phyloP scores from a whole-genome alignment of 1,140 invertebrate genomes.

The Druon quercuslanigerum region DNA sequence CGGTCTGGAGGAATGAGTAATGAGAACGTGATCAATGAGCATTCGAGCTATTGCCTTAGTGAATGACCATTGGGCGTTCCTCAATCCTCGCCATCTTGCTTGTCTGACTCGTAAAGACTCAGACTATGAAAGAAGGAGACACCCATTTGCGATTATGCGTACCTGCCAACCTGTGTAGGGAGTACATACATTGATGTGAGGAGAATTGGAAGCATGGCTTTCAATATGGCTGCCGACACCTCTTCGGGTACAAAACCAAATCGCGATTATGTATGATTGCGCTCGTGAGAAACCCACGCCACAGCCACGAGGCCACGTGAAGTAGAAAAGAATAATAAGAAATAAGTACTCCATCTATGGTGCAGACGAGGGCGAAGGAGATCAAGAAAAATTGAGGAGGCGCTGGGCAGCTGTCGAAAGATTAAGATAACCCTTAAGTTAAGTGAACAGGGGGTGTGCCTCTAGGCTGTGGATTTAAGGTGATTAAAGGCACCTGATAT shows the following conservation, averaged over 20 bases:
- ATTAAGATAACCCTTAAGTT: slow-evolving; percentile 76
- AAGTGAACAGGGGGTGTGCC: slow-evolving; percentile 70
- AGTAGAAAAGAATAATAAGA: slow-evolving; percentile 49
- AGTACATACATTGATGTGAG: slow-evolving; percentile 8
- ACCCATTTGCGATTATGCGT: slow-evolving; percentile 31
- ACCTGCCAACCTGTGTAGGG: background rate
- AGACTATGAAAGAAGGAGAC: slow-evolving; percentile 7
- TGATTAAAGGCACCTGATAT: slow-evolving; percentile 76
- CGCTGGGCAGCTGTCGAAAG: slow-evolving; percentile 76
- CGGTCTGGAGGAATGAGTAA: no score
- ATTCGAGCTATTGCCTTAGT: slow-evolving; percentile 46
- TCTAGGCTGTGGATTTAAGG: slow-evolving; percentile 73
- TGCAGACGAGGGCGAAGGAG: slow-evolving; percentile 49
- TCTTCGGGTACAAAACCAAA: slow-evolving; percentile 14
- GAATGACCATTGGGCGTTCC: slow-evolving; percentile 71
- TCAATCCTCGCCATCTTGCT: slow-evolving; percentile 70
- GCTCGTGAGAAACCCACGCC: slow-evolving; percentile 36
- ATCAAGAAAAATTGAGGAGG: slow-evolving; percentile 63
- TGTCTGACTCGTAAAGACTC: slow-evolving; percentile 45
- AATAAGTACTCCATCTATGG: slow-evolving; percentile 53
- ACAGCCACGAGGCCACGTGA: slow-evolving; percentile 33
- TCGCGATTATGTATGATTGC: slow-evolving; percentile 5
- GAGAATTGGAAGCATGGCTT: slow-evolving; percentile 37
- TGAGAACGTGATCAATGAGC: background rate
- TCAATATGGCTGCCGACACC: slow-evolving; percentile 44